Evolutionary conservation across 2,888 invertebrate species (phyloP).

Genomic region (Emmelina monodactyla): DNA sequence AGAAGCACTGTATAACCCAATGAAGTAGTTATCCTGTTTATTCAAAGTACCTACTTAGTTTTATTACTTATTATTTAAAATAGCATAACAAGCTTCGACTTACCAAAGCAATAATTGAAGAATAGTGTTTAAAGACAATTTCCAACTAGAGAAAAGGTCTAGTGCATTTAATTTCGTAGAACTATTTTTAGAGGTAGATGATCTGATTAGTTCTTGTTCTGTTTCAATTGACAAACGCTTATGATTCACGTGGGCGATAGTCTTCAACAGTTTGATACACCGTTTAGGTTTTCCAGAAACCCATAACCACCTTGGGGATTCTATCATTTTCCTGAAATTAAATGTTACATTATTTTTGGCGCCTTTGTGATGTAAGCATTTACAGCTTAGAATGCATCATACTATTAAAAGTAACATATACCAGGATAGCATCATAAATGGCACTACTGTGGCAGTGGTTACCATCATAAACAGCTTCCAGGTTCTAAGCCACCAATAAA

Average conservation of each 20-base stretch:
- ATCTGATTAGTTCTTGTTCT: slow-evolving; percentile 28
- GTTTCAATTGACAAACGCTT: slow-evolving; percentile 43
- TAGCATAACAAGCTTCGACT: too few relatives aligned
- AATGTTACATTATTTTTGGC: too few relatives aligned
- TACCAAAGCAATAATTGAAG: slow-evolving; percentile 66
- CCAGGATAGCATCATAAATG: slow-evolving; percentile 35
- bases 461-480: slow-evolving; percentile 34
- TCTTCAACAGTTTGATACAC: slow-evolving; percentile 54
- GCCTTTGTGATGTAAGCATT: too few relatives aligned
- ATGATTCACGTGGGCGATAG: slow-evolving; percentile 64
- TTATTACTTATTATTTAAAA: too few relatives aligned
- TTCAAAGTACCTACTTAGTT: background rate
- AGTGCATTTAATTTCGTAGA: slow-evolving; percentile 53
- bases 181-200: slow-evolving; percentile 24
- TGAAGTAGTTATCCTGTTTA: slow-evolving; percentile 51
- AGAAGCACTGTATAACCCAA: slow-evolving; percentile 58
- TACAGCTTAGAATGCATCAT: too few relatives aligned
- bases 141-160: slow-evolving; percentile 64
- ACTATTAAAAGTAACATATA: too few relatives aligned
- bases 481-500: slow-evolving; percentile 36
- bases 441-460: slow-evolving; percentile 26
- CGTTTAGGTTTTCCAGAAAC: slow-evolving; percentile 52
- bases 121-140: slow-evolving; percentile 60
- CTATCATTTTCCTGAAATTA: slow-evolving; percentile 65
- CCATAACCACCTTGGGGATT: slow-evolving; percentile 72